A percentile compares a stretch with the other conserved stretches of the same genome.
Evolutionary conservation across 2,888 invertebrate genomes (phyloP).

Genomic region (Gastracanthus pulcherrimus): DNA sequence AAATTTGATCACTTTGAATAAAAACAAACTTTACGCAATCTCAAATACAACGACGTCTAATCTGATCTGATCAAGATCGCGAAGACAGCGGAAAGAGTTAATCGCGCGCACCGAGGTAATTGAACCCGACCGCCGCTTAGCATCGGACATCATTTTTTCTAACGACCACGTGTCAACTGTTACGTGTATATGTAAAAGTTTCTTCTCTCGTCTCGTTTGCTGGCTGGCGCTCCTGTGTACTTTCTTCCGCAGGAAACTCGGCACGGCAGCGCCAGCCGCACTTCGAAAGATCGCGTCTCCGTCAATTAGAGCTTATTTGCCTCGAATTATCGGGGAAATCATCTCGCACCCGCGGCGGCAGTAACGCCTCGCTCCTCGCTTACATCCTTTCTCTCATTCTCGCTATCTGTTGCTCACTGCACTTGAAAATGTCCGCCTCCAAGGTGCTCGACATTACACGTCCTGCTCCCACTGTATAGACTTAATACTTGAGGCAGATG

Average conservation of each 20-base stretch:
- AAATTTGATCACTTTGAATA: background rate
- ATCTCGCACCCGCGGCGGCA: constrained; percentile 31
- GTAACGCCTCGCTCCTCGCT: background rate
- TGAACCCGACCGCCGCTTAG: background rate
- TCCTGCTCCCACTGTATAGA: background rate
- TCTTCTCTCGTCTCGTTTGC: background rate
- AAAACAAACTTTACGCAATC: background rate
- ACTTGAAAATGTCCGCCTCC: background rate
- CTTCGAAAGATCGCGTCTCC: constrained; percentile 27
- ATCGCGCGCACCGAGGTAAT: background rate
- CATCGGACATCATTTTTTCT: constrained; percentile 9
- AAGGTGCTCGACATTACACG: background rate
- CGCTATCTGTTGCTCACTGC: background rate
- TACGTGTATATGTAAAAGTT: constrained; percentile 26
- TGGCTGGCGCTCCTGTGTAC: too few species aligned
- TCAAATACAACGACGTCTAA: background rate
- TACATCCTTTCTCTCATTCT: constrained; percentile 10
- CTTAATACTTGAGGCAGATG: too few species aligned
- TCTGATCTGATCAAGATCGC: background rate
- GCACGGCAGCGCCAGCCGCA: background rate
- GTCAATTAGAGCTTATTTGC: constrained; percentile 54
- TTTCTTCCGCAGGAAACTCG: constrained; percentile 10
- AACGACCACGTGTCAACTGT: constrained; percentile 24
- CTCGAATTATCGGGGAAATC: constrained; percentile 53
- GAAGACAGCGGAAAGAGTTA: background rate